phyloP scores from a whole-genome alignment of 2,888 invertebrate genomes.

The Desoria tigrina region DNA sequence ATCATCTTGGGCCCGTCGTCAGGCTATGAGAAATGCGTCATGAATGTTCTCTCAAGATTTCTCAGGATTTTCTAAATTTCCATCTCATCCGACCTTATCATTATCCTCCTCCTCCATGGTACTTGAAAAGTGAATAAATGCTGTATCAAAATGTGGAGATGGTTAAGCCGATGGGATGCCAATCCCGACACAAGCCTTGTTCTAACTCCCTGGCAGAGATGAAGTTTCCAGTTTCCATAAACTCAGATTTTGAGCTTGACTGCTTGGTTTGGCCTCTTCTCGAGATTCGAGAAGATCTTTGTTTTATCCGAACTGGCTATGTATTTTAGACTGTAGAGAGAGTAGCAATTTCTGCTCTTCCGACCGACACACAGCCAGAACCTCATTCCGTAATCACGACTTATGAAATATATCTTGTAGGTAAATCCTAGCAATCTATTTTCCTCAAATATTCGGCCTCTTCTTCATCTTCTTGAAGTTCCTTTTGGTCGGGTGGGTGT shows the following conservation, averaged over 20 bases:
- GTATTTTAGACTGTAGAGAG: too few species aligned
- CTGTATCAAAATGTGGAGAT: too few species aligned
- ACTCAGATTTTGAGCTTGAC: neutral
- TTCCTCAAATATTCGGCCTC: neutral
- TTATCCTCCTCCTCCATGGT: too few species aligned
- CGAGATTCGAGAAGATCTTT: slow-evolving; percentile 11
- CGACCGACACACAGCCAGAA: neutral
- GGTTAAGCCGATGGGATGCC: too few species aligned
- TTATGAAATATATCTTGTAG: slow-evolving; percentile 30
- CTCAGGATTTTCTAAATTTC: too few species aligned
- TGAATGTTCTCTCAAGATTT: slow-evolving; percentile 17
- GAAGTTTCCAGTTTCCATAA: slow-evolving; percentile 6
- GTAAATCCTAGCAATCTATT: slow-evolving; percentile 30
- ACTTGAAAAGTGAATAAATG: too few species aligned
- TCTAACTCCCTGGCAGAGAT: neutral
- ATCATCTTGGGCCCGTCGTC: neutral
- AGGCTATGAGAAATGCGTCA: slow-evolving; percentile 17
- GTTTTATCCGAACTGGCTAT: slow-evolving; percentile 8
- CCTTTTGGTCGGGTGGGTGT: too few species aligned
- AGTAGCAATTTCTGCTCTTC: too few species aligned
- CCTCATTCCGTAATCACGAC: slow-evolving; percentile 29
- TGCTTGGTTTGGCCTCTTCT: neutral
- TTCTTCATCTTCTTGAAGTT: neutral
- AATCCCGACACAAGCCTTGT: too few species aligned
- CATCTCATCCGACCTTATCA: too few species aligned